These are phyloP conservation scores for Idaea straminata DNA, from an alignment of 2,888 invertebrate genomes.

Conservation along the genomic window DNA sequence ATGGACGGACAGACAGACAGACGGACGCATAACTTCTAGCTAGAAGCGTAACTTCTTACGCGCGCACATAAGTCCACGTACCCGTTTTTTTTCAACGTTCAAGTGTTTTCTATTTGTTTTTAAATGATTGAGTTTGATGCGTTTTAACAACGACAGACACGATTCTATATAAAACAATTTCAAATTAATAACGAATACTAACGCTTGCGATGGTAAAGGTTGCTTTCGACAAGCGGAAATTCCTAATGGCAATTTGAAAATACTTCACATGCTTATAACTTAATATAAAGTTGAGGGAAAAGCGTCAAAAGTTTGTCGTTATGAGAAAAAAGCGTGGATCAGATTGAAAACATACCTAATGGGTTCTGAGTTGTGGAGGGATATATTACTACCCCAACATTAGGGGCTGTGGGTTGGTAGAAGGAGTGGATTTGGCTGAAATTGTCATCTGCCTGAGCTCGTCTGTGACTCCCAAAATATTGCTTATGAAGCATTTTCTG, in stretches of 20 bases:
- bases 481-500: too few species aligned
- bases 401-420: neutral
- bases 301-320: neutral
- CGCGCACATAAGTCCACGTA: too few species aligned
- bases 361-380: neutral
- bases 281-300: neutral
- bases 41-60: too few species aligned
- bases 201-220: neutral
- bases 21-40: too few species aligned
- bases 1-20: too few species aligned
- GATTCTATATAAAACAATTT: neutral
- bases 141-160: neutral
- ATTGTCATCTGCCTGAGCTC: too few species aligned
- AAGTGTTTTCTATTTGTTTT: too few species aligned
- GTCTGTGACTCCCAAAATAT: too few species aligned
- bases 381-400: neutral
- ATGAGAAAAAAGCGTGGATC: neutral
- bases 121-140: too few species aligned
- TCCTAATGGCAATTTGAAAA: constrained; percentile 1
- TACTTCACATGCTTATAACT: neutral
- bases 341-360: neutral
- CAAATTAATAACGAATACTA: neutral
- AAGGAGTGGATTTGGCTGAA: neutral
- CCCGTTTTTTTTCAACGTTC: too few species aligned
- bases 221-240: neutral